These are phyloP conservation scores for Myotis yumanensis DNA, from an alignment of 2,113 vertebrate species.

Conservation along the genomic window DNA sequence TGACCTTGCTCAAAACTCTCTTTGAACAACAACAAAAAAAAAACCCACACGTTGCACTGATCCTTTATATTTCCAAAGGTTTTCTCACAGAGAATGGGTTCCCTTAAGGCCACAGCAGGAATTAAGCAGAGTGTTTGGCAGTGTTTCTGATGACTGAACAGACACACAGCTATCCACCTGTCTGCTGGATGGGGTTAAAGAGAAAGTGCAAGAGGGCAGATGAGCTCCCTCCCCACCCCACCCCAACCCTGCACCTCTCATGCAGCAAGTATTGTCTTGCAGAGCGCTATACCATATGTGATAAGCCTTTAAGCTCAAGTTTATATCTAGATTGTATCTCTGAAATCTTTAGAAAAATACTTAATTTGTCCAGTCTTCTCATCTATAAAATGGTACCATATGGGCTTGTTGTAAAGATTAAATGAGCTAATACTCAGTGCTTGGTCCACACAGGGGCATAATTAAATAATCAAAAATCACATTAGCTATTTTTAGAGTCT, in stretches of 20 bases:
- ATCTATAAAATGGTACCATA: neutral
- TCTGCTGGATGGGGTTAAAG: neutral
- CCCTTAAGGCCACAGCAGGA: slow-evolving; percentile 16
- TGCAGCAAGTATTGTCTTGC: neutral
- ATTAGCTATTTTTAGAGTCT: neutral
- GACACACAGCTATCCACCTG: neutral
- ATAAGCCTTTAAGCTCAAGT: neutral
- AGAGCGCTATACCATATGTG: neutral
- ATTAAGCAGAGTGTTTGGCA: slow-evolving; percentile 39
- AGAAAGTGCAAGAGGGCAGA: neutral
- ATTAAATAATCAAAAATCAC: neutral
- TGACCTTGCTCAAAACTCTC: slow-evolving; percentile 60
- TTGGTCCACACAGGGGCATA: neutral
- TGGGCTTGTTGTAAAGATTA: neutral
- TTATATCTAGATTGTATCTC: neutral
- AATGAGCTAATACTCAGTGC: slow-evolving; percentile 1
- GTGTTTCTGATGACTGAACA: neutral
- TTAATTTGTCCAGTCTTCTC: neutral
- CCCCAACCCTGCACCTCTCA: too few species aligned
- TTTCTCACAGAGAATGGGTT: slow-evolving; percentile 37
- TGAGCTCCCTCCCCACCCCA: neutral
- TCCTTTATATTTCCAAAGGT: slow-evolving; percentile 58
- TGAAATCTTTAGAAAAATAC: slow-evolving; percentile 52
- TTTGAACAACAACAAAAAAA: slow-evolving; percentile 19
- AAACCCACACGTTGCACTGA: neutral